These are phyloP conservation scores for Mactromeris polynyma DNA, from an alignment of 2,888 invertebrate genomes.

Conservation along the genomic window DNA sequence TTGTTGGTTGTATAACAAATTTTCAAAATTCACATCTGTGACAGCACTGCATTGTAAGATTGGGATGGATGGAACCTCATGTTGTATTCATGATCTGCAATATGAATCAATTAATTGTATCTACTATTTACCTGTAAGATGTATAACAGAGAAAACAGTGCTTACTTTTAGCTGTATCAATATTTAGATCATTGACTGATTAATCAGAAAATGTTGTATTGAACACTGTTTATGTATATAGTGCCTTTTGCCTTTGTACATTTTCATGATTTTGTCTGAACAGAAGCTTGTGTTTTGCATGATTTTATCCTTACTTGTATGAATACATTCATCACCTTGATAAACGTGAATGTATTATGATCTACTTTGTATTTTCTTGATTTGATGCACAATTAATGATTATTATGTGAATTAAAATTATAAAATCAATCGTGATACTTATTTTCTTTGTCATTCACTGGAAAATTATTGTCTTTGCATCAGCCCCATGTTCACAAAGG, in stretches of 20 bases:
- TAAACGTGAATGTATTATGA: not conserved
- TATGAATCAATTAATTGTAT: too few relatives aligned
- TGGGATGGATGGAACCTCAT: too few relatives aligned
- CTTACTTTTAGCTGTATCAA: too few relatives aligned
- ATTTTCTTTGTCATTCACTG: not conserved
- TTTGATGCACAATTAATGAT: constrained; percentile 14
- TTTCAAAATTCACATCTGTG: too few relatives aligned
- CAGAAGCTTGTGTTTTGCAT: not conserved
- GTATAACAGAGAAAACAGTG: too few relatives aligned
- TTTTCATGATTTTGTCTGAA: not conserved
- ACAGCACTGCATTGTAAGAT: too few relatives aligned
- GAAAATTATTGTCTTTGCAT: too few relatives aligned
- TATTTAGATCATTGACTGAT: not conserved
- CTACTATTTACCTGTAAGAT: too few relatives aligned
- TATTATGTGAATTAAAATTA: not conserved
- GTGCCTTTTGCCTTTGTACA: not conserved
- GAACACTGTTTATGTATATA: not conserved
- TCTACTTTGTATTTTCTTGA: not conserved
- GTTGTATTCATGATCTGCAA: too few relatives aligned
- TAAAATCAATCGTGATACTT: not conserved
- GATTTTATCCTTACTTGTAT: not conserved
- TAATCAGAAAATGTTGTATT: not conserved
- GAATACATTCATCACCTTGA: not conserved
- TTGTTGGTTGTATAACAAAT: too few relatives aligned
- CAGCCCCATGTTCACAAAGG: too few relatives aligned